Percentiles rank a stretch among this genome's conserved stretches.
These are phyloP conservation scores for Taurulus bubalis DNA, from an alignment of 2,113 vertebrate genomes.

Conservation along the genomic window DNA sequence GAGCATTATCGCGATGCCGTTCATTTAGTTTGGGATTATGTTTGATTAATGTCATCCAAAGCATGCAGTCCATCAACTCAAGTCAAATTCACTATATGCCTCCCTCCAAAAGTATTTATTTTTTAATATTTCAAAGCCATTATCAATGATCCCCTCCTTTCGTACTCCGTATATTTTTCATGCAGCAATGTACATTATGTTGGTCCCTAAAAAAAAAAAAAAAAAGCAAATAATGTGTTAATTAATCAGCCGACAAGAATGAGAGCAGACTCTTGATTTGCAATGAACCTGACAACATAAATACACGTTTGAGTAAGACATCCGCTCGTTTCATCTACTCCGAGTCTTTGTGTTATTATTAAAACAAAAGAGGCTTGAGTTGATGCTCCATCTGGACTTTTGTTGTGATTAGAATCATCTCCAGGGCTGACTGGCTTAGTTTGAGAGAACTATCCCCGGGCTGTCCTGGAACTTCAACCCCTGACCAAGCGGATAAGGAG, in stretches of 20 bases:
- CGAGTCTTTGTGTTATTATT: not conserved
- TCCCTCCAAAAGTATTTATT: not conserved
- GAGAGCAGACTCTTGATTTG: not conserved
- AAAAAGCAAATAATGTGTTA: not conserved
- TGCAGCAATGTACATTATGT: not conserved
- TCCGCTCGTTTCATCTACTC: not conserved
- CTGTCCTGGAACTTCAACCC: conserved; percentile 43
- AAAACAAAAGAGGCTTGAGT: not conserved
- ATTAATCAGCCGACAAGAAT: not conserved
- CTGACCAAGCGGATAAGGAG: conserved; percentile 58
- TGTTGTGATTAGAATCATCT: not conserved
- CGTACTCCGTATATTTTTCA: not conserved
- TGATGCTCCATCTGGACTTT: not conserved
- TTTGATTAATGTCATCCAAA: not conserved
- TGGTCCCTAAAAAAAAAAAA: not conserved
- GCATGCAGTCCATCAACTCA: not conserved
- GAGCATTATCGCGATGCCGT: not conserved
- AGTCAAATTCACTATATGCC: not conserved
- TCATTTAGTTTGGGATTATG: not conserved
- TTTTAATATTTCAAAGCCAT: not conserved
- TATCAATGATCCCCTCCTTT: not conserved
- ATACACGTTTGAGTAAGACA: not conserved
- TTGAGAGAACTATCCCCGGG: conserved; percentile 10
- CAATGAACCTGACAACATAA: not conserved
- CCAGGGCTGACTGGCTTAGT: not conserved